Evolutionary conservation across 2,888 invertebrate species (phyloP).

Genomic region (Archips xylosteana): DNA sequence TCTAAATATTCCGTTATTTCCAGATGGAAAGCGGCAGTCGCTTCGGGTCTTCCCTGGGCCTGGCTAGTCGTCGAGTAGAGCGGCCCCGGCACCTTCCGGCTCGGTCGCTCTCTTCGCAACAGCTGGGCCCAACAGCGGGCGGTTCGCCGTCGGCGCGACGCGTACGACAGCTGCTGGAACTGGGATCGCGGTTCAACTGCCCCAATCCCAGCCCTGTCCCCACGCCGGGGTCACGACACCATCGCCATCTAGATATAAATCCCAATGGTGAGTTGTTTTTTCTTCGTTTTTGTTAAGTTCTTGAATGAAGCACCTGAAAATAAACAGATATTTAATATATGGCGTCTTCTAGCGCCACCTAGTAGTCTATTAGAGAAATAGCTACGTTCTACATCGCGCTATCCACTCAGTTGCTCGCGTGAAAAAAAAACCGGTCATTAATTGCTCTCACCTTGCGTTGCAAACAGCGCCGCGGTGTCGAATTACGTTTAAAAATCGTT

Average conservation of each 20-base stretch:
- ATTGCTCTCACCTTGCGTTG: no score
- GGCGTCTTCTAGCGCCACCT: no score
- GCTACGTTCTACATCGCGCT: no score
- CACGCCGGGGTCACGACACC: slow-evolving; percentile 92
- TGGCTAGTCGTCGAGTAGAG: slow-evolving; percentile 84
- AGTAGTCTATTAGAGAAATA: no score
- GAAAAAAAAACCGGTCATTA: no score
- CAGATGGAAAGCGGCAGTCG: slow-evolving; percentile 87
- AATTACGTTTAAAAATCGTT: no score
- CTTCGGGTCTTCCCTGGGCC: slow-evolving; percentile 83
- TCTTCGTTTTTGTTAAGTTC: no score
- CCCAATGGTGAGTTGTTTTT: slow-evolving; percentile 88
- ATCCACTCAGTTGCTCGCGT: no score
- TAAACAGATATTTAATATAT: no score
- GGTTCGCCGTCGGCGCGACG: slow-evolving; percentile 92
- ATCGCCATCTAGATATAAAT: slow-evolving; percentile 94
- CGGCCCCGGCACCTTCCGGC: slow-evolving; percentile 88
- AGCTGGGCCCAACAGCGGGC: slow-evolving; percentile 84
- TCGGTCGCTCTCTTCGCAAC: slow-evolving; percentile 90
- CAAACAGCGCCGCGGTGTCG: no score
- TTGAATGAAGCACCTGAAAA: no score
- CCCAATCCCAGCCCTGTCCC: slow-evolving; percentile 91
- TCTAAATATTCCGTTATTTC: slow-evolving; percentile 7
- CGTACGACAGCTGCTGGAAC: slow-evolving; percentile 92
- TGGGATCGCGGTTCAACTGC: slow-evolving; percentile 85